phyloP scores from a whole-genome alignment of 2,888 invertebrate genomes.

The Synergus umbraculus region DNA sequence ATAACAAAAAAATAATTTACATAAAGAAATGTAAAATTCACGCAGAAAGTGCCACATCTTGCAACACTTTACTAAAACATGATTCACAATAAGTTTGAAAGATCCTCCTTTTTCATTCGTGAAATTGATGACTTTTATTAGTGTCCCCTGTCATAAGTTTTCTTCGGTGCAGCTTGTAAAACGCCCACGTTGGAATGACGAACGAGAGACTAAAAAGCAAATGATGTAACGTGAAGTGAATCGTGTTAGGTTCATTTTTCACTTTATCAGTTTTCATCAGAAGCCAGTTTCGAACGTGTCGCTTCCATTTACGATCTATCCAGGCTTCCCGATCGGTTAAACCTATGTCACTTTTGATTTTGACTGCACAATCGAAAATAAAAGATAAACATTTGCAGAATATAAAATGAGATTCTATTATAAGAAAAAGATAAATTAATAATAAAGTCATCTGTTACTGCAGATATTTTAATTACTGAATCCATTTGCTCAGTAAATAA shows the following conservation, averaged over 20 bases:
- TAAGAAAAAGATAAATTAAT: neutral
- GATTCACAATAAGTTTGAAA: neutral
- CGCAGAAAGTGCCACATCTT: neutral
- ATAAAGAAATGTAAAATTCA: neutral
- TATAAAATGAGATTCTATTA: too few species aligned
- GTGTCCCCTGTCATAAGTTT: conserved; percentile 32
- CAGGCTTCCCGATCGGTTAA: conserved; percentile 7
- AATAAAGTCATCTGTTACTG: neutral
- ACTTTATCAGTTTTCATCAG: conserved; percentile 41
- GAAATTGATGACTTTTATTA: conserved; percentile 34
- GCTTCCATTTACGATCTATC: conserved; percentile 39
- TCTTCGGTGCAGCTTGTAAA: conserved; percentile 15
- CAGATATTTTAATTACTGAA: neutral
- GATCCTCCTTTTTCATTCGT: neutral
- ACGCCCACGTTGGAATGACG: conserved; percentile 38
- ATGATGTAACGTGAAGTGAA: conserved; percentile 31
- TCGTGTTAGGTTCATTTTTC: conserved; percentile 37
- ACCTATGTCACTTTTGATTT: conserved; percentile 33
- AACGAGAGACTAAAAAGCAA: conserved; percentile 39
- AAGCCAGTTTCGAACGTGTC: conserved; percentile 38
- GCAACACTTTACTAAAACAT: neutral
- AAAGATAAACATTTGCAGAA: neutral
- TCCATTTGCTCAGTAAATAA: conserved; percentile 1
- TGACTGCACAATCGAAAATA: neutral
- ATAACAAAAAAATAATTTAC: too few species aligned